These are phyloP conservation scores for Mionectes macconnelli DNA, from an alignment of 2,113 vertebrate species.

Conservation along the genomic window DNA sequence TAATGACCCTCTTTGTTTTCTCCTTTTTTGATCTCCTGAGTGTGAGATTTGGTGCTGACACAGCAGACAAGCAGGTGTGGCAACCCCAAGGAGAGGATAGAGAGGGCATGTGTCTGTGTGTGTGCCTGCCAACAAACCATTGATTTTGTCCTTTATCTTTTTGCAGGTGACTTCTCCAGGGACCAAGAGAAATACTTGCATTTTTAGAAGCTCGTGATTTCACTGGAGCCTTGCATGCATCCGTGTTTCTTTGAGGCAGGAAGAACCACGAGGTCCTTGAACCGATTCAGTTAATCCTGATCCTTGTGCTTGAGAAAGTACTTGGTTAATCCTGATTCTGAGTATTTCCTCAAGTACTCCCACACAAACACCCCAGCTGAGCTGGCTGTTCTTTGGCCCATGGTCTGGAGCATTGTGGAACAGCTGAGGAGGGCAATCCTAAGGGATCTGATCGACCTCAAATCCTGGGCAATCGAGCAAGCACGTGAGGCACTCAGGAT, in stretches of 20 bases:
- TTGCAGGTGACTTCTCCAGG: slow-evolving; percentile 36
- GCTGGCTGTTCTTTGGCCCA: not conserved
- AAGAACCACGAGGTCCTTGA: not conserved
- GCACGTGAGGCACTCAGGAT: not conserved
- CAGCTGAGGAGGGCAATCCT: not conserved
- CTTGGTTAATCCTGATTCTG: not conserved
- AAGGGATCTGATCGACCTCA: not conserved
- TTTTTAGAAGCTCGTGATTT: slow-evolving; percentile 28
- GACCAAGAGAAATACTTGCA: slow-evolving; percentile 26
- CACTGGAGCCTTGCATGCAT: not conserved
- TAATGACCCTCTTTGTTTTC: slow-evolving; percentile 57
- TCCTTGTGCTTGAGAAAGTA: not conserved
- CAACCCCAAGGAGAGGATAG: slow-evolving; percentile 26
- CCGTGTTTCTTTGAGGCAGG: not conserved
- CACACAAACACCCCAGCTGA: not conserved
- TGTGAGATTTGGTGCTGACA: slow-evolving; percentile 38
- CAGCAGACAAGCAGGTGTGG: slow-evolving; percentile 58
- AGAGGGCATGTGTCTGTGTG: slow-evolving; percentile 5
- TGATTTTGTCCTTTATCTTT: slow-evolving; percentile 52
- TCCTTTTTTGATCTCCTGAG: slow-evolving; percentile 39
- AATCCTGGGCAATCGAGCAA: not conserved
- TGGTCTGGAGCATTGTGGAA: not conserved
- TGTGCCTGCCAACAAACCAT: slow-evolving; percentile 45
- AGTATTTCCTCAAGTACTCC: not conserved
- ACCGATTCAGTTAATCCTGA: not conserved